Evolutionary conservation across 2,113 vertebrate species (phyloP).

Genomic region (Alligator mississippiensis): DNA sequence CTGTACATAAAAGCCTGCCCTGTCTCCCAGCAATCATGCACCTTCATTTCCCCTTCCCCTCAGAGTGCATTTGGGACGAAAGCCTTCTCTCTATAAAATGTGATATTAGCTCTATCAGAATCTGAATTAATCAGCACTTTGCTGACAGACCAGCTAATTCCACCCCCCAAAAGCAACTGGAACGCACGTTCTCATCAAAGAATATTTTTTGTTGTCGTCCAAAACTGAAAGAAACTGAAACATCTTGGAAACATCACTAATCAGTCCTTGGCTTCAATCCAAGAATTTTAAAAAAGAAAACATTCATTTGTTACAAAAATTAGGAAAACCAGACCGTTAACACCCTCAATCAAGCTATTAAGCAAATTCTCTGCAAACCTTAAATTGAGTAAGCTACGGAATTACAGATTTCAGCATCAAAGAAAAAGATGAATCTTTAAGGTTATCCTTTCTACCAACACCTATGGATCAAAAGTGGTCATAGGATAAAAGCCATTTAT

Average conservation of each 20-base stretch:
- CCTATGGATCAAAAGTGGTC: background rate
- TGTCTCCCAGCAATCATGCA: background rate
- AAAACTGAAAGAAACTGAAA: constrained; percentile 16
- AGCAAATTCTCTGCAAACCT: constrained; percentile 26
- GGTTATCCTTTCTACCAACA: background rate
- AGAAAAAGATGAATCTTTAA: constrained; percentile 21
- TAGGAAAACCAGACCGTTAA: background rate
- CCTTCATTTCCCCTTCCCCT: background rate
- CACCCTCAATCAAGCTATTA: background rate
- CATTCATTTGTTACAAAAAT: constrained; percentile 22
- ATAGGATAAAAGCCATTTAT: background rate
- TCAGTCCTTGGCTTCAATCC: constrained; percentile 22
- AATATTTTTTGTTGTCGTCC: constrained; percentile 22
- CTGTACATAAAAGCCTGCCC: background rate
- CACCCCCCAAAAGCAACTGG: background rate
- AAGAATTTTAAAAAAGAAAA: constrained; percentile 38
- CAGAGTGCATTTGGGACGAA: background rate
- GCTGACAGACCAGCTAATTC: constrained; percentile 13
- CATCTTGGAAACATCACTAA: constrained; percentile 39
- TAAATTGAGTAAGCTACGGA: background rate
- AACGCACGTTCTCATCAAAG: background rate
- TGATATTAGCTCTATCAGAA: background rate
- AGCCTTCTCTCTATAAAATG: background rate
- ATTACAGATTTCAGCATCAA: background rate
- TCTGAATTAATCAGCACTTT: background rate